A percentile compares a stretch with the other conserved stretches of the same genome.
phyloP scores from a whole-genome alignment of 2,888 invertebrate genomes.

The Pandemis corylana region DNA sequence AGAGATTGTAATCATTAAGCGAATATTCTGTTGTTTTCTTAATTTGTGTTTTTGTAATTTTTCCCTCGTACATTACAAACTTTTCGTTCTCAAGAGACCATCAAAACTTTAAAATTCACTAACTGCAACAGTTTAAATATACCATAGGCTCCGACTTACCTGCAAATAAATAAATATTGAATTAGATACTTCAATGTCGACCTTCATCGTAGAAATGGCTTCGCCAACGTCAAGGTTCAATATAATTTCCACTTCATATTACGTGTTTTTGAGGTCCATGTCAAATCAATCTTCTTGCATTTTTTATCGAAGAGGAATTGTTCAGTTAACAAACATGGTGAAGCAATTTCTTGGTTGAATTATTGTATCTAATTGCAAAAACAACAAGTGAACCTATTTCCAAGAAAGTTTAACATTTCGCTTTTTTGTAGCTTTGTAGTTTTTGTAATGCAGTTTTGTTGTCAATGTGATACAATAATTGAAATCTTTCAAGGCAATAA shows the following conservation, averaged over 20 bases:
- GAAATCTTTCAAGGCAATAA: background rate
- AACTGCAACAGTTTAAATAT: background rate
- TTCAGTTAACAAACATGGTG: background rate
- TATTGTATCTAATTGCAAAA: too few species aligned
- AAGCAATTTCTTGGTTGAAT: background rate
- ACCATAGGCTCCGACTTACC: background rate
- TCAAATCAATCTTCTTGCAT: background rate
- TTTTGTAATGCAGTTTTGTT: background rate
- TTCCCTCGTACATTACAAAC: background rate
- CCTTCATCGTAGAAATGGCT: background rate
- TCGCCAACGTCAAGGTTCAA: background rate
- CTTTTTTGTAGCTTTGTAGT: background rate
- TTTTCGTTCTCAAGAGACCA: background rate
- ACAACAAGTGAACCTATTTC: background rate
- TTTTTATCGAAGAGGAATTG: background rate
- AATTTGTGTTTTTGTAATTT: too few species aligned
- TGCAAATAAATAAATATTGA: background rate
- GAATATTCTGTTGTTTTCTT: too few species aligned
- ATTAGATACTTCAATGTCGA: background rate
- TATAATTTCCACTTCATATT: conserved; percentile 4
- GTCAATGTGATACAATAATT: background rate
- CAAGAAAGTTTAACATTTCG: background rate
- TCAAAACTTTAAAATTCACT: background rate
- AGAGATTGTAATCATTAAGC: too few species aligned
- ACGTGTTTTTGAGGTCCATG: background rate